Conservation (phyloP, 2,888 invertebrate genomes). For the Hirtodrosophila duncani region DNA sequence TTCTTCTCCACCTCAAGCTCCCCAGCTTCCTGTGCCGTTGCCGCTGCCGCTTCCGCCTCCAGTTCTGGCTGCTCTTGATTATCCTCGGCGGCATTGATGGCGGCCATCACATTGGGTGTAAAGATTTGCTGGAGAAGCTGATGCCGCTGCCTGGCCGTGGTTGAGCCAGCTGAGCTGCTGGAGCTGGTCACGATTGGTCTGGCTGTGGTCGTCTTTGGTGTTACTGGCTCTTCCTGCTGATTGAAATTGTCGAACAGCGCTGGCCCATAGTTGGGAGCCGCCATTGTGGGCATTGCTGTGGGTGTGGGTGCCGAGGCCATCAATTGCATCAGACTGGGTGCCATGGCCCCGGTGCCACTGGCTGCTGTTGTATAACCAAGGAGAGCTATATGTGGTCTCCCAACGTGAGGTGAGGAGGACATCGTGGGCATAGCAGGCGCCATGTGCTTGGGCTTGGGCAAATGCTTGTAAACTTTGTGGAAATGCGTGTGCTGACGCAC, state of each 20-base stretch:
- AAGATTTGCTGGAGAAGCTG: slow-evolving; percentile 63
- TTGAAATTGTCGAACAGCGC: slow-evolving; percentile 60
- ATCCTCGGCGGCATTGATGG: slow-evolving; percentile 32
- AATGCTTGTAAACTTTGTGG: slow-evolving; percentile 60
- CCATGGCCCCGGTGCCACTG: slow-evolving; percentile 42
- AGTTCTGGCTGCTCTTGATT: not conserved
- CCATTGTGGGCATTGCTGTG: slow-evolving; percentile 17
- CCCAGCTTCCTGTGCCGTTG: not conserved
- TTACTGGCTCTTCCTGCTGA: slow-evolving; percentile 9
- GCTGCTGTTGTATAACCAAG: slow-evolving; percentile 58
- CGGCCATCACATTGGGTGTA: slow-evolving; percentile 50
- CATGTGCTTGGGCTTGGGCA: slow-evolving; percentile 11
- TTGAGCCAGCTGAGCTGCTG: slow-evolving; percentile 17
- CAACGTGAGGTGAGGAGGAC: slow-evolving; percentile 8
- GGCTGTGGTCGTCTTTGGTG: slow-evolving; percentile 27
- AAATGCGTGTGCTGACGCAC: slow-evolving; percentile 62
- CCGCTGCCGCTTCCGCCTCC: not conserved
- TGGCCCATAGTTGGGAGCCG: slow-evolving; percentile 59
- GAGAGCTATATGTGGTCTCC: slow-evolving; percentile 53
- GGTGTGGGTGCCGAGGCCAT: slow-evolving; percentile 48
- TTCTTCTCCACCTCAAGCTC: slow-evolving; percentile 49
- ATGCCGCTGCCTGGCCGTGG: slow-evolving; percentile 23
- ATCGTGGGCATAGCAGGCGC: slow-evolving; percentile 22
- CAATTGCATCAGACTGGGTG: slow-evolving; percentile 52
- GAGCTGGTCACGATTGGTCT: slow-evolving; percentile 11